Conservation (phyloP, 2,113 vertebrate species). For the Amphilophus citrinellus region DNA sequence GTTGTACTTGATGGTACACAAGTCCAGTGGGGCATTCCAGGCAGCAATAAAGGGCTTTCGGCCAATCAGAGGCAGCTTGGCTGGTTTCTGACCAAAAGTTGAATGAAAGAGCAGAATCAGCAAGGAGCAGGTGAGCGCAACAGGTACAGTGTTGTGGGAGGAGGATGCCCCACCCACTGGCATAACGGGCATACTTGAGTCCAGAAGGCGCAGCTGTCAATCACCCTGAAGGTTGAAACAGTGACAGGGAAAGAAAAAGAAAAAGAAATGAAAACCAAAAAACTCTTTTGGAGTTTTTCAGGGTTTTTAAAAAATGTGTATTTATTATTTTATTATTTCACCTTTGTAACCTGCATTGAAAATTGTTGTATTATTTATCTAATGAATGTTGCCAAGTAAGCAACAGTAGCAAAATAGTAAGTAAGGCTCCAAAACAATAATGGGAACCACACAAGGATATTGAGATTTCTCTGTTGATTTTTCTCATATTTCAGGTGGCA, state of each 20-base stretch:
- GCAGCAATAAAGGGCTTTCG: slow-evolving; percentile 84
- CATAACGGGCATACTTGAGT: slow-evolving; percentile 71
- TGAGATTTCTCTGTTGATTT: background rate
- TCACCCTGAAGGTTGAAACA: slow-evolving; percentile 68
- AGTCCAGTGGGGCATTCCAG: slow-evolving; percentile 85
- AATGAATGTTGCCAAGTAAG: background rate
- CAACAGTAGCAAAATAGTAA: background rate
- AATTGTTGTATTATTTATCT: background rate
- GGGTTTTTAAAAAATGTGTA: background rate
- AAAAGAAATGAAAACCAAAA: background rate
- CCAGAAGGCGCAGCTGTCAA: slow-evolving; percentile 65
- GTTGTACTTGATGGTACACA: slow-evolving; percentile 81
- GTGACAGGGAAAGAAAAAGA: background rate
- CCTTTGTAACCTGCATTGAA: background rate
- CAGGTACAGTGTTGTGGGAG: slow-evolving; percentile 67
- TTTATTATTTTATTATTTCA: background rate
- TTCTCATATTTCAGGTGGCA: background rate
- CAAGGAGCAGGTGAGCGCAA: slow-evolving; percentile 71
- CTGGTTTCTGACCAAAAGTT: slow-evolving; percentile 81
- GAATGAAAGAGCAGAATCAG: slow-evolving; percentile 72
- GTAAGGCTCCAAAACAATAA: background rate
- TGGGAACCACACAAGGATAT: background rate
- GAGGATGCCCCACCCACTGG: slow-evolving; percentile 72
- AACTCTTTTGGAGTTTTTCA: background rate
- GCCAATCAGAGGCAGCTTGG: slow-evolving; percentile 76